These are phyloP conservation scores for Strix occidentalis DNA, from an alignment of 2,797 vertebrate species.

Conservation along the genomic window DNA sequence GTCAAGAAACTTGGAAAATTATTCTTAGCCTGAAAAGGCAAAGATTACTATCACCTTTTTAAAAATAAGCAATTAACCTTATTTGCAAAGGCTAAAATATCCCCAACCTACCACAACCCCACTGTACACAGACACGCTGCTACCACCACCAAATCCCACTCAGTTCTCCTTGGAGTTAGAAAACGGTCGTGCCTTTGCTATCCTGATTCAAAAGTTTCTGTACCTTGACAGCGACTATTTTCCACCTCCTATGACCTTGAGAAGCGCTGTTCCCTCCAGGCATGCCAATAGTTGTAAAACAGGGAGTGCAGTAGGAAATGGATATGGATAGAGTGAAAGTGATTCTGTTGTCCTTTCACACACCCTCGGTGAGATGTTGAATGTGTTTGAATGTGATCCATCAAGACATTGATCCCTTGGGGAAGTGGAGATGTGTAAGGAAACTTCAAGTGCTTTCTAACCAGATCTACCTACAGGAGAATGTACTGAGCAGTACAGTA, in stretches of 20 bases:
- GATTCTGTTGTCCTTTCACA: conserved; percentile 82
- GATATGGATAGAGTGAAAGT: conserved; percentile 81
- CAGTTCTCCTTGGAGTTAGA: neutral
- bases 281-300: conserved; percentile 78
- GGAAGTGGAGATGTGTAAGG: conserved; percentile 65
- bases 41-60: neutral
- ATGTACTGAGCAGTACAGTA: conserved; percentile 49
- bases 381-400: conserved; percentile 84
- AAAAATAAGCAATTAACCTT: neutral
- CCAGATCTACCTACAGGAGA: conserved; percentile 34
- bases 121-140: accelerated
- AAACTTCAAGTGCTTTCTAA: conserved; percentile 66
- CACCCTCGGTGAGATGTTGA: conserved; percentile 79
- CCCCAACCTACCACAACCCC: neutral
- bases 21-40: neutral
- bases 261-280: conserved; percentile 44
- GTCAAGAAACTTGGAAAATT: neutral
- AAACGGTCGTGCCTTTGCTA: neutral
- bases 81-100: neutral
- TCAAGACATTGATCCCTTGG: conserved; percentile 82
- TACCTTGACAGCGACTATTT: conserved; percentile 27
- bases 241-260: conserved; percentile 79
- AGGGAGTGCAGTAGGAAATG: conserved; percentile 76
- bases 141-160: neutral
- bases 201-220: neutral